Evolutionary conservation across 2,888 invertebrate genomes (phyloP), one percentile per base, ranked within the genome.

Genomic region (Mythimna pallens): DNA sequence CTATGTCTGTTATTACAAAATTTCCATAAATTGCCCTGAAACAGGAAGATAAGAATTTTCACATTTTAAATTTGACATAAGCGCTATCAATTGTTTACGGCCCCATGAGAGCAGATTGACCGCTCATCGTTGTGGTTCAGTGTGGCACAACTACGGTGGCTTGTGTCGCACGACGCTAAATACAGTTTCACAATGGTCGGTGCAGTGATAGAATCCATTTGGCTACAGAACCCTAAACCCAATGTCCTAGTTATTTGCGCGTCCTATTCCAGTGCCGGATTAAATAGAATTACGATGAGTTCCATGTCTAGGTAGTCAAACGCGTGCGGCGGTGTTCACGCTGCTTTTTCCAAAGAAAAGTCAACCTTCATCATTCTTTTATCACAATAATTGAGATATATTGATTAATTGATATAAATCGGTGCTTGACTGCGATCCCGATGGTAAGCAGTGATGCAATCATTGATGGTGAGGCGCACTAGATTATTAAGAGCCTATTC

Each of bases 231-330:
- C 57, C 61, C 66, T 70, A 68, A 79, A 67, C 69, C 70, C 34
- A 62, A 70, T 79, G 69, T 61, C 65, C 83, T 63, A 66, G 79
- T 61, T 82, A 69, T 62, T 43, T 66, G 61, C 65, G 59, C 69
- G 52, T 67, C n/a, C 64, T 73, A 65, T 78, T 65, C 47, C 54
- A 52, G 52, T 30, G 34, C 54, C 34, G 83, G 73, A 73, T 82
- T 80, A 79, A 57, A 65, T 55, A 65, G 80, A 82, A 80, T 82
- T 78, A 82, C 67, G 67, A 61, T 59, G 82, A 78, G 30, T 71
- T 55, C 43, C 40, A 30, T 71, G 67, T 55, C 47, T 25, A 52
- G 25, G 17, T 52, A 47, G 12, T 54, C 14, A 30, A 40, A 62
- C 20, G n/a, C 14, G 20, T 25, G 59, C 14, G n/a, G 14, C 22